Evolutionary conservation across 2,797 vertebrate genomes (phyloP).

Genomic region (Urophycis tenuis): DNA sequence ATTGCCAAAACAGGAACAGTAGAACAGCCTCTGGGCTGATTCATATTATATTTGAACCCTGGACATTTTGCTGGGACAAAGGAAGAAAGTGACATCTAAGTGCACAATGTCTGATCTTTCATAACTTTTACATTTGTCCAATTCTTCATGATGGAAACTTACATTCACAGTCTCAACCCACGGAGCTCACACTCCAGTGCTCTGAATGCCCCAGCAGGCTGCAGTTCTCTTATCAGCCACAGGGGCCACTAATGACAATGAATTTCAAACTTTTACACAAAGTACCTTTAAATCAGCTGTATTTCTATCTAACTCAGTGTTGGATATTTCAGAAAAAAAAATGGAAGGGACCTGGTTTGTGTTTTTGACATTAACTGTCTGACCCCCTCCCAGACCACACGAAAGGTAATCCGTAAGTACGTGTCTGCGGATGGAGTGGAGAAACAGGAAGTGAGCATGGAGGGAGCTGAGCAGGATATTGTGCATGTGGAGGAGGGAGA

Average conservation of each 20-base stretch:
- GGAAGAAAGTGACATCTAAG: neutral
- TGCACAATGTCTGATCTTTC: neutral
- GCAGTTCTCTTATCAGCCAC: neutral
- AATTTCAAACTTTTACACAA: too few species aligned
- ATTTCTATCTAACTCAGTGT: neutral
- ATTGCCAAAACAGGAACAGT: too few species aligned
- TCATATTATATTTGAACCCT: neutral
- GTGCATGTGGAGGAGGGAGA: conserved; percentile 79
- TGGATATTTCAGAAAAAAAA: neutral
- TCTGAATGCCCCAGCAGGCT: too few species aligned
- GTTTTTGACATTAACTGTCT: neutral
- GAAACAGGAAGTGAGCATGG: conserved; percentile 79
- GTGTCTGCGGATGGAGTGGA: conserved; percentile 81
- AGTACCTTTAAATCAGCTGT: neutral
- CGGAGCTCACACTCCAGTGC: neutral
- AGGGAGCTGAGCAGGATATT: conserved; percentile 75
- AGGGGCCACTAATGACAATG: too few species aligned
- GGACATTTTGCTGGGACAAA: neutral
- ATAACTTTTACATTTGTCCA: neutral
- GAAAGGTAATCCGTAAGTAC: conserved; percentile 85
- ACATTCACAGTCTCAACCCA: neutral
- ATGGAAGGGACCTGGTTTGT: neutral
- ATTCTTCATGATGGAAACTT: neutral
- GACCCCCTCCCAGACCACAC: conserved; percentile 74
- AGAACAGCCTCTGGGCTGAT: too few species aligned